A percentile compares a stretch with the other conserved stretches of the same genome.
Conservation (phyloP, 2,113 vertebrate species). For the Crotalus tigris region DNA sequence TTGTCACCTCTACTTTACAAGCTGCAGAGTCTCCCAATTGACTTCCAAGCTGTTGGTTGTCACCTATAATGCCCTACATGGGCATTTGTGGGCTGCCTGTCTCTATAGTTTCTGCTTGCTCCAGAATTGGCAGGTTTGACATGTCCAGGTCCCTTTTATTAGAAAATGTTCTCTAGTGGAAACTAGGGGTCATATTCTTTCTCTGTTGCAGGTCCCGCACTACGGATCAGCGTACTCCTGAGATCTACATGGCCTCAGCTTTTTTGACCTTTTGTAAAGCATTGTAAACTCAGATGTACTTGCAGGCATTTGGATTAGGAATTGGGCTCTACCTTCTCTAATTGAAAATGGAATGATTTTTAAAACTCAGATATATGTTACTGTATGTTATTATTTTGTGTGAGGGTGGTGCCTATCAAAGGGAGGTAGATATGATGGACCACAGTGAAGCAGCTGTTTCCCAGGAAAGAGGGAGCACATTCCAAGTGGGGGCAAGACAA, state of each 20-base stretch:
- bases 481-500: neutral
- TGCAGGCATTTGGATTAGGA: neutral
- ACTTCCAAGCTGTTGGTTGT: neutral
- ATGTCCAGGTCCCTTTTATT: neutral
- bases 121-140: neutral
- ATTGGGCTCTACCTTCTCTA: neutral
- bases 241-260: neutral
- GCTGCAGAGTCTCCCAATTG: neutral
- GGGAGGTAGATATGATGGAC: neutral
- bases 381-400: neutral
- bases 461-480: neutral
- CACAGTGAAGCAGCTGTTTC: neutral
- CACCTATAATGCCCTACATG: neutral
- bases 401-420: neutral
- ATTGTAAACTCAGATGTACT: neutral
- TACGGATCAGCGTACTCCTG: neutral
- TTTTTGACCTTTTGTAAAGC: neutral
- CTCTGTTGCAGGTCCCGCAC: neutral
- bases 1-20: neutral
- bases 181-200: neutral
- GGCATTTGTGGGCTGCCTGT: neutral
- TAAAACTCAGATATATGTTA: neutral
- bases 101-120: neutral
- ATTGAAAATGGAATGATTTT: neutral
- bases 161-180: neutral